Evolutionary conservation across 1,140 invertebrate species (phyloP).

Genomic region (Schmidtea mediterranea): DNA sequence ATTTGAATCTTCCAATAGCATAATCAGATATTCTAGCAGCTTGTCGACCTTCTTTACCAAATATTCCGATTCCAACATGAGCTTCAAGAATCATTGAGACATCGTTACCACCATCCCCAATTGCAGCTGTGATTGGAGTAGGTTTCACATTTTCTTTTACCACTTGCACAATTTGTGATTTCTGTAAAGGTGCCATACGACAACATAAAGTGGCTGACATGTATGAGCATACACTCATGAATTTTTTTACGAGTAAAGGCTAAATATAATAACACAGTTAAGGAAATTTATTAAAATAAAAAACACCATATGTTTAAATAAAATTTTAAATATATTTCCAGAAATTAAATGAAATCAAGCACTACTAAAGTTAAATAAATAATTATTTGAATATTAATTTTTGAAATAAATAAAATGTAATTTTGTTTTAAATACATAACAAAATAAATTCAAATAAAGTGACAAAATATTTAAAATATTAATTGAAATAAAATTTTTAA

Average conservation of each 20-base stretch:
- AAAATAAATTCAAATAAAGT: too few species aligned
- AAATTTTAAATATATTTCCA: too few species aligned
- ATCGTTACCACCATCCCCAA: conserved; percentile 96
- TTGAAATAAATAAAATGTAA: too few species aligned
- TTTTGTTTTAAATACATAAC: too few species aligned
- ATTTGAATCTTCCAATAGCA: neutral
- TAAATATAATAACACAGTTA: too few species aligned
- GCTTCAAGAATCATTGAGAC: conserved; percentile 35
- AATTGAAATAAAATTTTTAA: too few species aligned
- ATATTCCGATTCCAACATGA: conserved; percentile 69
- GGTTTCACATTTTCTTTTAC: conserved; percentile 50
- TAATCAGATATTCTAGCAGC: conserved; percentile 3
- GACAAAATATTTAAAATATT: too few species aligned
- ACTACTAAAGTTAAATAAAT: too few species aligned
- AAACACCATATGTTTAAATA: too few species aligned
- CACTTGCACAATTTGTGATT: conserved; percentile 66
- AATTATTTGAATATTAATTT: too few species aligned
- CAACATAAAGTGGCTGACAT: conserved; percentile 6
- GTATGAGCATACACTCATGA: neutral
- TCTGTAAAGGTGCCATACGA: conserved; percentile 78
- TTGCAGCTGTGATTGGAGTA: conserved; percentile 44
- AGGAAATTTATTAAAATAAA: too few species aligned
- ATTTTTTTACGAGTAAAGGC: neutral
- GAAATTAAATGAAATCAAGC: too few species aligned
- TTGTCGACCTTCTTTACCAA: conserved; percentile 86